A percentile compares a stretch with the other conserved stretches of the same genome.
Conservation (phyloP, 2,113 vertebrate species). For the Ginglymostoma cirratum region DNA sequence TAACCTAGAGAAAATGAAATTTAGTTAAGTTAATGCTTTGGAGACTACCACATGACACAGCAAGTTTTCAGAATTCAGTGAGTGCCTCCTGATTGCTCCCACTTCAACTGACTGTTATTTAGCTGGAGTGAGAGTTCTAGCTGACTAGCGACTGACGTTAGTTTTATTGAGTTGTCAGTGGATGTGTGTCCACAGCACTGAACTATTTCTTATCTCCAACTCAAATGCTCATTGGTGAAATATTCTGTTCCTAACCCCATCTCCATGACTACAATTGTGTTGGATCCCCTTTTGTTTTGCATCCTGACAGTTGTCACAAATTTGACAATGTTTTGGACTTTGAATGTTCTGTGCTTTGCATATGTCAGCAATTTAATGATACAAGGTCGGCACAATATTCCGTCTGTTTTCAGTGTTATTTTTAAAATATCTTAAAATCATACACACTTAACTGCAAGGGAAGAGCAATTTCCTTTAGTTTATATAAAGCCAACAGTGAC, state of each 20-base stretch:
- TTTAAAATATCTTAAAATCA: constrained; percentile 23
- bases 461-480: constrained; percentile 33
- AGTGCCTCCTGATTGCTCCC: background rate
- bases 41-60: background rate
- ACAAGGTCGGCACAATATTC: constrained; percentile 19
- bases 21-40: background rate
- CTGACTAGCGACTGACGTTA: background rate
- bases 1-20: background rate
- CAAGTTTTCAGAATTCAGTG: background rate
- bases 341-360: background rate
- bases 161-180: background rate
- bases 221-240: background rate
- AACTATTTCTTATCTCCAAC: background rate
- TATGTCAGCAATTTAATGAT: constrained; percentile 11
- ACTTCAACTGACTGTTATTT: background rate
- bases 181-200: background rate
- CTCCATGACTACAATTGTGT: background rate
- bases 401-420: constrained; percentile 12
- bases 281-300: background rate
- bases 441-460: constrained; percentile 16
- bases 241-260: background rate
- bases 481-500: constrained; percentile 5
- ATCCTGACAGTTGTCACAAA: constrained; percentile 22
- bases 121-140: background rate
- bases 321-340: constrained; percentile 21